Evolutionary conservation across 2,797 vertebrate species (phyloP).

Genomic region (Chrosomus eos): DNA sequence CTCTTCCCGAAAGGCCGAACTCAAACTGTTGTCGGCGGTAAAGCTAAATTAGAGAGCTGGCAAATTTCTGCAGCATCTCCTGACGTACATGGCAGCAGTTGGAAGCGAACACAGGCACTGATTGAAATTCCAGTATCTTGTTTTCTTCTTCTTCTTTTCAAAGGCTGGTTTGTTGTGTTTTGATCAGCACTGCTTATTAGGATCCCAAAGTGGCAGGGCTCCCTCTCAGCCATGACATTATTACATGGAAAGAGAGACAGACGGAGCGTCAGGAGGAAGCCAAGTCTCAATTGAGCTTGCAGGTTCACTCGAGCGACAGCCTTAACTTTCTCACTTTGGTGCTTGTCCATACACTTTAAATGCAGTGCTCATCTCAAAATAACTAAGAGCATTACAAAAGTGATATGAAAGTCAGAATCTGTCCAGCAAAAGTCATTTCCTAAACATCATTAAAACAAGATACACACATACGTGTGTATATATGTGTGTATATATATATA

Average conservation of each 20-base stretch:
- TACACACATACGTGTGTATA: too few relatives aligned
- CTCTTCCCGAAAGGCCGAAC: constrained; percentile 70
- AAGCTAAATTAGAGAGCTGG: constrained; percentile 74
- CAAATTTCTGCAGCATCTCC: constrained; percentile 55
- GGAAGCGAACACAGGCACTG: constrained; percentile 54
- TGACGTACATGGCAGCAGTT: constrained; percentile 42
- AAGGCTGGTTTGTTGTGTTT: constrained; percentile 61
- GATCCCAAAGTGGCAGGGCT: constrained; percentile 57
- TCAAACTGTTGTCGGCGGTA: constrained; percentile 64
- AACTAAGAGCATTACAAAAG: neutral
- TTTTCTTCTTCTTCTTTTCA: neutral
- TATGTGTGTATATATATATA: too few relatives aligned
- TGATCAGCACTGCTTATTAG: constrained; percentile 69
- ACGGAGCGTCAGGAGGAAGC: constrained; percentile 26
- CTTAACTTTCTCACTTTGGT: constrained; percentile 15
- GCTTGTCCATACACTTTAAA: neutral
- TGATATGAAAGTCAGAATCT: neutral
- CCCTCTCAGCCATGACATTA: constrained; percentile 49
- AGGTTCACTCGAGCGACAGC: constrained; percentile 7
- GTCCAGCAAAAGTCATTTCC: neutral
- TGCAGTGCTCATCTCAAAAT: neutral
- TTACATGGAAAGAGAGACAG: constrained; percentile 54
- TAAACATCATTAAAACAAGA: too few relatives aligned
- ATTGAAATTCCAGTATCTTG: constrained; percentile 66
- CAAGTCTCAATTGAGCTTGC: neutral